Evolutionary conservation across 1,140 invertebrate species (phyloP), one percentile per base, ranked within the genome.

Genomic region (Dreissena rostriformis): DNA sequence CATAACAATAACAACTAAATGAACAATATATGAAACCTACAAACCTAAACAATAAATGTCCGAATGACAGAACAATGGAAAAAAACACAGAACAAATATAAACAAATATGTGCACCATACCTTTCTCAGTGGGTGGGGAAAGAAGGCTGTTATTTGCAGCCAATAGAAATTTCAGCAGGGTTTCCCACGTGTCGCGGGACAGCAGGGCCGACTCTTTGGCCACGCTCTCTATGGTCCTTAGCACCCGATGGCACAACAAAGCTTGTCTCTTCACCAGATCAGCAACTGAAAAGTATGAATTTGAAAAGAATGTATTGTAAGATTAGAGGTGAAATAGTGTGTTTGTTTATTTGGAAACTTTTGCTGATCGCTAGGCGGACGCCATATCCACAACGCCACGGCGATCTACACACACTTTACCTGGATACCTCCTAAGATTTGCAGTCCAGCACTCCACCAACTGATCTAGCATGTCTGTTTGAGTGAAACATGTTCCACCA

Each of bases 131-230:
- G 19, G 98, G 98, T 53, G 98, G 97, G 19, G 98, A 96, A 49
- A 99, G 94, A 22, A 99, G 94, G 17, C 97, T 97, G 91, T 98
- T 97, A 91, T 98, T 98, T 51, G 99, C 98, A 8, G 97, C 96
- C 85, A 99, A 95, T 72, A 99, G 95, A 94, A 99, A 98, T 81
- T 98, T 94, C 19, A 99, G 94, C 19, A 99, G 93, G 11, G 97
- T 95, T 91, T 98, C 96, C 98, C 98, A 99, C 1, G 98, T 98
- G 87, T 97, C 96, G 68, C 96, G 94, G 57, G 97, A 96, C 86
- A 99, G 95, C 67, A 95, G 94, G 76, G 95, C 95, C 0, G 97
- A 98, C 49, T 94, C 91, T 90, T 97, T 96, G n/a, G 97, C 97
- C 8, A 98, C 95, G 91, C 96, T 96, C 92, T 98, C 97, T 0